Evolutionary conservation across 2,888 invertebrate genomes (phyloP).

Genomic region (Vannuccia rotundouncinata): DNA sequence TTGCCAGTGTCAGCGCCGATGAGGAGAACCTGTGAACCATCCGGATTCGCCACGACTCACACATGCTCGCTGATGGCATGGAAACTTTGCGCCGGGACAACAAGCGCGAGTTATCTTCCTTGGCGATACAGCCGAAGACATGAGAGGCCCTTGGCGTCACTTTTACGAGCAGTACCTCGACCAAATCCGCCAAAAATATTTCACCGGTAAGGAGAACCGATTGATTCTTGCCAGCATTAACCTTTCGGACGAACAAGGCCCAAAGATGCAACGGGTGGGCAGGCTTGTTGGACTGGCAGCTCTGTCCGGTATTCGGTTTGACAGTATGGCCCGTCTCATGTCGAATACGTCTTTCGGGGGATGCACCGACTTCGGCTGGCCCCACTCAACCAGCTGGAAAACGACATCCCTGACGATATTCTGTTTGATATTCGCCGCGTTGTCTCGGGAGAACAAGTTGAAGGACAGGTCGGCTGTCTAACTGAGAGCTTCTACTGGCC

Average conservation of each 20-base stretch:
- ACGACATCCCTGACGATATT: background rate
- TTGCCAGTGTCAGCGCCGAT: too few relatives aligned
- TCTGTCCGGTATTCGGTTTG: background rate
- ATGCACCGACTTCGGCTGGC: background rate
- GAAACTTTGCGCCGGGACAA: background rate
- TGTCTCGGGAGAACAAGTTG: background rate
- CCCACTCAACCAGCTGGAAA: background rate
- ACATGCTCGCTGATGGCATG: background rate
- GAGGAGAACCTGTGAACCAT: too few relatives aligned
- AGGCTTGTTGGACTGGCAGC: background rate
- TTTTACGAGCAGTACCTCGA: background rate
- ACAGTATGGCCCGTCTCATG: background rate
- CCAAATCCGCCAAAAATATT: background rate
- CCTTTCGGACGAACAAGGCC: background rate
- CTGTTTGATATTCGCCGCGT: background rate
- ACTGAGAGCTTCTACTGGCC: background rate
- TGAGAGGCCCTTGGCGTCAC: background rate
- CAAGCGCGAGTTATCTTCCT: background rate
- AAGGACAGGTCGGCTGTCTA: background rate
- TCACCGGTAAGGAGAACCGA: background rate
- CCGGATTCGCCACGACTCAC: background rate
- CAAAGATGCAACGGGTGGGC: background rate
- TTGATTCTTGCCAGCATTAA: background rate
- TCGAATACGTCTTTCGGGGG: background rate
- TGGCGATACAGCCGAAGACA: background rate